These are phyloP conservation scores for Eilema depressum DNA, from an alignment of 2,888 invertebrate genomes.

Conservation along the genomic window DNA sequence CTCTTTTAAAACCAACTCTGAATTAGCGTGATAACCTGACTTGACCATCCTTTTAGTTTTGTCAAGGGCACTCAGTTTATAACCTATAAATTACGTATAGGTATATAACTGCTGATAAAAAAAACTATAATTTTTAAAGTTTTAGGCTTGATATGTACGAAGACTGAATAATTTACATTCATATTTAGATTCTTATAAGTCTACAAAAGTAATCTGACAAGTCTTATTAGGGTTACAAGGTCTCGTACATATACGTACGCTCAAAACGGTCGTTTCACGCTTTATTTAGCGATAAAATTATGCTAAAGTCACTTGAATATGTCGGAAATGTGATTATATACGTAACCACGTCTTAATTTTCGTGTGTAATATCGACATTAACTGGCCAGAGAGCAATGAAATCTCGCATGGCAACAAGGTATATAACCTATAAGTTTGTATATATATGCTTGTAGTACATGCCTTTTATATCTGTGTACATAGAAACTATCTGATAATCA, in stretches of 20 bases:
- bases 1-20: slow-evolving; percentile 40
- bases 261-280: slow-evolving; percentile 47
- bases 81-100: slow-evolving; percentile 75
- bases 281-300: slow-evolving; percentile 42
- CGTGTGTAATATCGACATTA: slow-evolving; percentile 49
- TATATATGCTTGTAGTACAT: slow-evolving; percentile 61
- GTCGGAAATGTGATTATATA: slow-evolving; percentile 41
- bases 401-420: slow-evolving; percentile 81
- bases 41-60: slow-evolving; percentile 70
- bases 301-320: slow-evolving; percentile 37
- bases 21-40: slow-evolving; percentile 63
- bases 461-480: slow-evolving; percentile 60
- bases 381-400: slow-evolving; percentile 56
- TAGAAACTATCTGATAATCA: slow-evolving; percentile 72
- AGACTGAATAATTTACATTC: slow-evolving; percentile 52
- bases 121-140: slow-evolving; percentile 52
- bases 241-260: slow-evolving; percentile 49
- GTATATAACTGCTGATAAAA: slow-evolving; percentile 51
- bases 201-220: slow-evolving; percentile 56
- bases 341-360: slow-evolving; percentile 41
- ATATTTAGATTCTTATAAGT: slow-evolving; percentile 53
- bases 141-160: slow-evolving; percentile 46
- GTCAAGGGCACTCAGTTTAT: slow-evolving; percentile 79
- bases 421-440: slow-evolving; percentile 78
- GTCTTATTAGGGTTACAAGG: slow-evolving; percentile 62